A percentile compares a stretch with the other conserved stretches of the same genome.
These are phyloP conservation scores for Ernsta delagoae DNA, from an alignment of 2,888 invertebrate species.

Conservation along the genomic window DNA sequence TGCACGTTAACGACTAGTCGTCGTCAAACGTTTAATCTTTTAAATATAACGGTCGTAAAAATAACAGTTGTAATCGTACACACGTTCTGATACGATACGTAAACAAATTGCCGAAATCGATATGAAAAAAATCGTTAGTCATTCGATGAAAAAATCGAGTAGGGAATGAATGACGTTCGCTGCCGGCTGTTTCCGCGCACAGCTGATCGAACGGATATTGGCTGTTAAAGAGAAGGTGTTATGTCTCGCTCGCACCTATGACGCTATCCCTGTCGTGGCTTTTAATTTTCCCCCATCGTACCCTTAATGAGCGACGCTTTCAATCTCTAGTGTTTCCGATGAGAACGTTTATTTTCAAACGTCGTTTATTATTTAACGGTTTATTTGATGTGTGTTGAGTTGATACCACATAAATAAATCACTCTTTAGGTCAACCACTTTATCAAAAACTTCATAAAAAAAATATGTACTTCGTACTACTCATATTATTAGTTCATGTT, in stretches of 20 bases:
- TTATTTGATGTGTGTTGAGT: neutral
- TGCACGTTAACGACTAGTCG: constrained; percentile 22
- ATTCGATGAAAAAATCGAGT: constrained; percentile 45
- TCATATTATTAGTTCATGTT: too few relatives aligned
- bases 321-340: constrained; percentile 45
- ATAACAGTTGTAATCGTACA: constrained; percentile 26
- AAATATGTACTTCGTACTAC: too few relatives aligned
- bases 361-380: constrained; percentile 10
- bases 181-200: constrained; percentile 81
- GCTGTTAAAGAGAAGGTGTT: constrained; percentile 66
- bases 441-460: too few relatives aligned
- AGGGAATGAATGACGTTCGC: constrained; percentile 64
- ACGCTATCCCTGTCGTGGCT: constrained; percentile 53
- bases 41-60: constrained; percentile 24
- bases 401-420: too few relatives aligned
- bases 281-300: constrained; percentile 66
- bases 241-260: constrained; percentile 54
- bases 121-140: constrained; percentile 58
- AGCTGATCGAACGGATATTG: constrained; percentile 84
- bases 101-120: constrained; percentile 42
- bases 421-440: too few relatives aligned
- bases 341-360: constrained; percentile 30
- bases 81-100: constrained; percentile 22
- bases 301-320: constrained; percentile 61
- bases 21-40: constrained; percentile 13